A percentile compares a stretch with the other conserved stretches of the same genome.
These are phyloP conservation scores for Amphipyra berbera DNA, from an alignment of 2,888 invertebrate species.

Conservation along the genomic window DNA sequence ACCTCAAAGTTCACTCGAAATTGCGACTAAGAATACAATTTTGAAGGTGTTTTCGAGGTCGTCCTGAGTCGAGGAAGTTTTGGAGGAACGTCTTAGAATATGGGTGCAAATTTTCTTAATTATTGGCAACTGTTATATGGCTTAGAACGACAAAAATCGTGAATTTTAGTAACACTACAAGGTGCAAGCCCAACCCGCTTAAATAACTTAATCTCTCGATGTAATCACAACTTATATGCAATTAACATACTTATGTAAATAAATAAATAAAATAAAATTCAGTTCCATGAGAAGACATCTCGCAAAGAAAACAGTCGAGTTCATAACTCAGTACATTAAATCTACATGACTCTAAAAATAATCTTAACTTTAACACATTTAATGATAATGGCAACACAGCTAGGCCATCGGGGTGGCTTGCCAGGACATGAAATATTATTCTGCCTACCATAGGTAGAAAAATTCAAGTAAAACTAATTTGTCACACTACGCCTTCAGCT, in stretches of 20 bases:
- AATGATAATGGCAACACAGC: slow-evolving; percentile 12
- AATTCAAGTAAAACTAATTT: not conserved
- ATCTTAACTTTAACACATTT: slow-evolving; percentile 1
- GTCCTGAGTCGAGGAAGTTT: no score
- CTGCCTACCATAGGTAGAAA: no score
- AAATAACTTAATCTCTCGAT: slow-evolving; percentile 24
- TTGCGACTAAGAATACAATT: no score
- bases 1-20: no score
- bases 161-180: not conserved
- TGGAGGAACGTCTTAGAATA: no score
- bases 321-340: slow-evolving; percentile 32
- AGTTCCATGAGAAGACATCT: slow-evolving; percentile 47
- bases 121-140: slow-evolving; percentile 28
- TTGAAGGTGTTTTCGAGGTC: no score
- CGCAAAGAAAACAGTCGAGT: slow-evolving; percentile 38
- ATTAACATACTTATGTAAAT: slow-evolving; percentile 10
- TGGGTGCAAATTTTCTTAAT: no score
- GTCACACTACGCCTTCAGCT: not conserved
- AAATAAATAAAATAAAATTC: slow-evolving; percentile 26
- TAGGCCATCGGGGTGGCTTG: slow-evolving; percentile 13
- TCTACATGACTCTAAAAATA: slow-evolving; percentile 1
- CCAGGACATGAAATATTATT: not conserved
- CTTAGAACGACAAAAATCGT: slow-evolving; percentile 9
- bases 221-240: slow-evolving; percentile 14
- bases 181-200: not conserved